These are phyloP conservation scores for Rhopilema esculentum DNA, from an alignment of 30 jellyfish, hydroid and myxozoan species.

Conservation along the genomic window DNA sequence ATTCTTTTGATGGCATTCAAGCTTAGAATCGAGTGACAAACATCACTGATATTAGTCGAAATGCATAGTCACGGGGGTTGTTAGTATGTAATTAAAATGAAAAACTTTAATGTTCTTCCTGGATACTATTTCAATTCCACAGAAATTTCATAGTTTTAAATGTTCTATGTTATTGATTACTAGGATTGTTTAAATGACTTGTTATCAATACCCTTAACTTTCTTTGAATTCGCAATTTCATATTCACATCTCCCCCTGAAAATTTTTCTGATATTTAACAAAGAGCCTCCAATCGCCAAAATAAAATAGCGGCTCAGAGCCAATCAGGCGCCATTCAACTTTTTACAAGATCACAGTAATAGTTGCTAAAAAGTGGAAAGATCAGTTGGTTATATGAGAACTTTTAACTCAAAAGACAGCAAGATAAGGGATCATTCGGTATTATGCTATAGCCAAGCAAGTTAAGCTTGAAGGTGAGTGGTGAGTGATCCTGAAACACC, in stretches of 20 bases:
- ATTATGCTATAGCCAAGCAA: slow-evolving; percentile 69
- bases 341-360: slow-evolving; percentile 70
- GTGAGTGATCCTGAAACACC: slow-evolving; percentile 79
- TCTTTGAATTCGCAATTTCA: not conserved
- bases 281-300: slow-evolving; percentile 57
- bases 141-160: not conserved
- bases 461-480: slow-evolving; percentile 79
- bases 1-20: slow-evolving; percentile 52
- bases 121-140: not conserved
- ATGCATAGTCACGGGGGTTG: slow-evolving; percentile 47
- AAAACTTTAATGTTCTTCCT: too few species aligned
- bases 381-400: slow-evolving; percentile 57
- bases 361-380: slow-evolving; percentile 66
- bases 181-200: not conserved
- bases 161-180: not conserved
- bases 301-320: slow-evolving; percentile 67
- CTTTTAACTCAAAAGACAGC: slow-evolving; percentile 55
- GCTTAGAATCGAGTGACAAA: slow-evolving; percentile 56
- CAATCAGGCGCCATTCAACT: slow-evolving; percentile 86
- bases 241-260: not conserved
- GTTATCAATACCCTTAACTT: not conserved
- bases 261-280: not conserved
- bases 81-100: not conserved
- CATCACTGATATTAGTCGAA: slow-evolving; percentile 29
- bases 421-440: slow-evolving; percentile 74